These are phyloP conservation scores for Mirounga angustirostris DNA, from an alignment of 2,113 vertebrate genomes.

Conservation along the genomic window DNA sequence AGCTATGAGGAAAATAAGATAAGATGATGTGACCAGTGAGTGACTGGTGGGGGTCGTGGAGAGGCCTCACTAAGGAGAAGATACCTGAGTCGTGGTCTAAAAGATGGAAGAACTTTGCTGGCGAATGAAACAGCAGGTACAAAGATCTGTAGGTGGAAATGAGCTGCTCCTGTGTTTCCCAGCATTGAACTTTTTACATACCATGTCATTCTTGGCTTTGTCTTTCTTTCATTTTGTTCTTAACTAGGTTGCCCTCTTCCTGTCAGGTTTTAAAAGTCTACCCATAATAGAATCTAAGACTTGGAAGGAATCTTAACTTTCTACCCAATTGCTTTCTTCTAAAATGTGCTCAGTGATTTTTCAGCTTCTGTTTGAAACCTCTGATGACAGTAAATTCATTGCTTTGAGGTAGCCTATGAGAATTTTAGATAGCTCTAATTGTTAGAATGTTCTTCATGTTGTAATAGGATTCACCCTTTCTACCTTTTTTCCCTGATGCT, in stretches of 20 bases:
- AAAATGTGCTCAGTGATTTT: constrained; percentile 49
- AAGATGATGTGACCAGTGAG: neutral
- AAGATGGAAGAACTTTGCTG: constrained; percentile 2
- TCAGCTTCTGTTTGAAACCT: constrained; percentile 28
- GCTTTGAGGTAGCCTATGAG: neutral
- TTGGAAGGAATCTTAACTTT: constrained; percentile 32
- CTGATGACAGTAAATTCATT: constrained; percentile 43
- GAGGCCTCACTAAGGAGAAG: neutral
- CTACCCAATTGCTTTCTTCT: constrained; percentile 33
- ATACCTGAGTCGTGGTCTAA: neutral
- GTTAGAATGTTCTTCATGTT: neutral
- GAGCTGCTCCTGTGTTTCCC: neutral
- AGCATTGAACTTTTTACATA: neutral
- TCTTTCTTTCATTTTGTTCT: constrained; percentile 34
- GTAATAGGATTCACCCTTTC: neutral
- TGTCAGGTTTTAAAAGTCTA: constrained; percentile 22
- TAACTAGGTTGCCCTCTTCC: neutral
- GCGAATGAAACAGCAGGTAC: neutral
- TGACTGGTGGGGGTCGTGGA: neutral
- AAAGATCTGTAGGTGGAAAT: neutral
- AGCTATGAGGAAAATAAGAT: constrained; percentile 39
- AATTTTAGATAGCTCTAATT: constrained; percentile 15
- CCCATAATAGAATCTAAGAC: neutral
- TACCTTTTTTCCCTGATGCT: neutral
- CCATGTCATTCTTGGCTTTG: neutral